A percentile compares a stretch with the other conserved stretches of the same genome.
Evolutionary conservation across 2,797 vertebrate species (phyloP).

Genomic region (Knipowitschia caucasica): DNA sequence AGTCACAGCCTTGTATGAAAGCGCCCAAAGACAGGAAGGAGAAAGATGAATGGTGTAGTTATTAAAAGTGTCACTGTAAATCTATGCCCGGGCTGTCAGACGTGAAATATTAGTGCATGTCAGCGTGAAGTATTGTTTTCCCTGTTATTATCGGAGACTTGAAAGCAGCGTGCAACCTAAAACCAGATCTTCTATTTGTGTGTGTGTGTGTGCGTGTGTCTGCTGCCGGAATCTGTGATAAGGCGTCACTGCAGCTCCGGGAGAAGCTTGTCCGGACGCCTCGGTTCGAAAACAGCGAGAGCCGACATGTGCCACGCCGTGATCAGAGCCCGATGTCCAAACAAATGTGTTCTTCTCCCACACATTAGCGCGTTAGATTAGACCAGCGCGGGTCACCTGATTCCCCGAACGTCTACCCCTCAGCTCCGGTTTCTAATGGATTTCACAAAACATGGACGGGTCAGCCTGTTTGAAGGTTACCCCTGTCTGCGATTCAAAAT

Average conservation of each 20-base stretch:
- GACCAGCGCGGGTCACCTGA: conserved; percentile 59
- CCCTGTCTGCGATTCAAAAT: conserved; percentile 72
- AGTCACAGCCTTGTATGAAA: conserved; percentile 1
- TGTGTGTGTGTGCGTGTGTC: no score
- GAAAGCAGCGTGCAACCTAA: conserved; percentile 19
- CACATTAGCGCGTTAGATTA: conserved; percentile 59
- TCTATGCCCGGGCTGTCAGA: conserved; percentile 23
- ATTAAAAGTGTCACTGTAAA: conserved; percentile 35
- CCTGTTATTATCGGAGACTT: conserved; percentile 21
- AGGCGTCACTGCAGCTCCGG: conserved; percentile 43
- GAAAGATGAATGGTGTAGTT: neutral
- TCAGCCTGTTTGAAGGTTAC: conserved; percentile 77
- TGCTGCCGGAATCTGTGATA: conserved; percentile 29
- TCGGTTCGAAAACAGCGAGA: conserved; percentile 23
- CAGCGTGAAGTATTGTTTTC: conserved; percentile 8
- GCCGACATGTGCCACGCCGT: conserved; percentile 31
- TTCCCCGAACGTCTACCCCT: conserved; percentile 47
- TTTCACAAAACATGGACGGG: conserved; percentile 63
- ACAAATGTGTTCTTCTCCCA: conserved; percentile 56
- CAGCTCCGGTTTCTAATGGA: conserved; percentile 64
- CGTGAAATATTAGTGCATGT: conserved; percentile 27
- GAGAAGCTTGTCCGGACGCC: conserved; percentile 44
- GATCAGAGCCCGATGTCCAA: conserved; percentile 68
- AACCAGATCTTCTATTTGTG: conserved; percentile 21
- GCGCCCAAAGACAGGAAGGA: conserved; percentile 8